Evolutionary conservation across 2,113 vertebrate genomes (phyloP), one percentile per base, ranked within the genome.

Genomic region (Monopterus albus): DNA sequence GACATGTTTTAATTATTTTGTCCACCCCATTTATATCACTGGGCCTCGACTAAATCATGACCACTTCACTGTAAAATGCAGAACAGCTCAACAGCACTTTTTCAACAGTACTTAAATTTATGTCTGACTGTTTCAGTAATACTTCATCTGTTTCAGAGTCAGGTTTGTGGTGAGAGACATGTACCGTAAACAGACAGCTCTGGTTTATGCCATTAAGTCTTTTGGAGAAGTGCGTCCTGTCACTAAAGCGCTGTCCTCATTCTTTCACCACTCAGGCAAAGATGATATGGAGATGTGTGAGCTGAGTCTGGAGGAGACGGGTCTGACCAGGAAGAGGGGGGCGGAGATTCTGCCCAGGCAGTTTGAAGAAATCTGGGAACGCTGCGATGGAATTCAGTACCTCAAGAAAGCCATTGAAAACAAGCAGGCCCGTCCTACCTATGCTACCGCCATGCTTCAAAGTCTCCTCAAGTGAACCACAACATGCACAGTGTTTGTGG

Each of bases 241-340:
- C 10, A 18, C 8, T 52, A 39, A 73, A 18, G 12, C 15, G 52
- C 7, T 68, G 7, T 28, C 21, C 13, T 47, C 9, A 2, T 15
- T 29, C 7, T 1, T 26, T 25, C n/a, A 7, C 20, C n/a, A 5
- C 20, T 25, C 90, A 99, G 98, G 98, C 5, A 99, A 99, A 85
- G 98, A 99, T 18, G 98, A 99, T 56, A 98, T 99, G 95, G 98
- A 99, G 91, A 99, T 99, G 98, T 99, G 98, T 3, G 98, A 99
- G 94, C 93, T 99, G 69, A 99, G 95, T 71, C 95, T 99, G 29
- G 96, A 99, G 82, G 98, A 99, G 91, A 99, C 98, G 2, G 98
- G 98, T 36, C 92, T 99, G 84, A 98, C 98, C 42, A 92, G 97
- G 38, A 99, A 99, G 89, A 94, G 96, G 2, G 98, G 98, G 0